Conservation (phyloP, 2,113 vertebrate species). For the Rhea americana region DNA sequence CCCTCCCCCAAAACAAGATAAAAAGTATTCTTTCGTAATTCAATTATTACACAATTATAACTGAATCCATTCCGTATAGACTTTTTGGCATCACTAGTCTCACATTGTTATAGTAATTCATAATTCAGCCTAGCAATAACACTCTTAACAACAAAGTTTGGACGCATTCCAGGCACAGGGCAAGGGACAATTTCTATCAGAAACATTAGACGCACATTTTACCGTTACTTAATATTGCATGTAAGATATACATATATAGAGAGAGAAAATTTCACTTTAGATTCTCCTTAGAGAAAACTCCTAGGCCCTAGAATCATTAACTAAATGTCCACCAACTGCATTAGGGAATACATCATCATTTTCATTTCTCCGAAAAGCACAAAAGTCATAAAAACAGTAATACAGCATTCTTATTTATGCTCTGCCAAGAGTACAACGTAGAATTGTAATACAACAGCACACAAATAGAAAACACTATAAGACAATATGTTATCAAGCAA, state of each 20-base stretch:
- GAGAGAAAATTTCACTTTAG: not conserved
- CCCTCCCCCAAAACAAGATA: not conserved
- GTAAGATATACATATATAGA: not conserved
- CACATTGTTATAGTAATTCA: constrained; percentile 13
- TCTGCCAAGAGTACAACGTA: not conserved
- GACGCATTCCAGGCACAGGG: constrained; percentile 12
- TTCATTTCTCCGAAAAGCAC: not conserved
- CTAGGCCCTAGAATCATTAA: not conserved
- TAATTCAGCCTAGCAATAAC: constrained; percentile 33
- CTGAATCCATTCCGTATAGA: constrained; percentile 42
- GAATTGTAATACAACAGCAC: not conserved
- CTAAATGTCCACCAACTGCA: not conserved
- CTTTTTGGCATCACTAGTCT: constrained; percentile 37
- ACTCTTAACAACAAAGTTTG: constrained; percentile 23
- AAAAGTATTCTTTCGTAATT: constrained; percentile 29
- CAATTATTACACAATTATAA: constrained; percentile 61
- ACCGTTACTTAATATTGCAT: constrained; percentile 1
- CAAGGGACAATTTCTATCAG: constrained; percentile 23
- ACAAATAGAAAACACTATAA: not conserved
- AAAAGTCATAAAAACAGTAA: not conserved
- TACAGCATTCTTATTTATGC: not conserved
- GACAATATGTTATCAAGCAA: not conserved
- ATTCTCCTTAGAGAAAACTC: not conserved
- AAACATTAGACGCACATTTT: constrained; percentile 7
- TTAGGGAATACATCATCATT: not conserved